Evolutionary conservation across 2,888 invertebrate species (phyloP).

Genomic region (Lamproptera curius): DNA sequence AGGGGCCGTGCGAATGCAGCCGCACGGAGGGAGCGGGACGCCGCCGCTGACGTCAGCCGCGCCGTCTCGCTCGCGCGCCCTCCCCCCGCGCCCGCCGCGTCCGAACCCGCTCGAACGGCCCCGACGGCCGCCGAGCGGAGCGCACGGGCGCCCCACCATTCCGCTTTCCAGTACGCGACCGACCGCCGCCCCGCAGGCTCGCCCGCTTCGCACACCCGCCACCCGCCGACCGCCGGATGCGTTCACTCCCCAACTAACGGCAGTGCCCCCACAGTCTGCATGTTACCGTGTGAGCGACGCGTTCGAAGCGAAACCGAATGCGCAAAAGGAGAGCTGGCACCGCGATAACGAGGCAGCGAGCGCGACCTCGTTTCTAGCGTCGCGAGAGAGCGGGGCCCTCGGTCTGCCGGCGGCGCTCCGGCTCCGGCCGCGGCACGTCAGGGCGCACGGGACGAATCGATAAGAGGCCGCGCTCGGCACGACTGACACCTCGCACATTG

Average conservation of each 20-base stretch:
- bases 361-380: slow-evolving; percentile 54
- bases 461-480: slow-evolving; percentile 49
- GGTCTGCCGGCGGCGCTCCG: slow-evolving; percentile 54
- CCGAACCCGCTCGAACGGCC: slow-evolving; percentile 40
- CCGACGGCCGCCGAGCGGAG: slow-evolving; percentile 55
- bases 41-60: slow-evolving; percentile 61
- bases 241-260: no score
- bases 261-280: no score
- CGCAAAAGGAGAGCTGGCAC: no score
- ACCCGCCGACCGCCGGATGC: slow-evolving; percentile 9
- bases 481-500: slow-evolving; percentile 62
- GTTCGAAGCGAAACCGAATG: no score
- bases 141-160: slow-evolving; percentile 66
- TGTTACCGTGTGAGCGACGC: no score
- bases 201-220: slow-evolving; percentile 38
- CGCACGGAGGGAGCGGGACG: slow-evolving; percentile 31
- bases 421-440: no score
- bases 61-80: slow-evolving; percentile 10
- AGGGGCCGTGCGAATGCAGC: slow-evolving; percentile 32
- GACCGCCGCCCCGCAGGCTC: slow-evolving; percentile 52
- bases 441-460: slow-evolving; percentile 49
- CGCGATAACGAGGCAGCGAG: slow-evolving; percentile 40
- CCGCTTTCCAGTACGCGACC: slow-evolving; percentile 68
- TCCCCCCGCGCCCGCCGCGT: slow-evolving; percentile 52
- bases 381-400: slow-evolving; percentile 36